Evolutionary conservation across 2,797 vertebrate genomes (phyloP).

Genomic region (Microhierax caerulescens): DNA sequence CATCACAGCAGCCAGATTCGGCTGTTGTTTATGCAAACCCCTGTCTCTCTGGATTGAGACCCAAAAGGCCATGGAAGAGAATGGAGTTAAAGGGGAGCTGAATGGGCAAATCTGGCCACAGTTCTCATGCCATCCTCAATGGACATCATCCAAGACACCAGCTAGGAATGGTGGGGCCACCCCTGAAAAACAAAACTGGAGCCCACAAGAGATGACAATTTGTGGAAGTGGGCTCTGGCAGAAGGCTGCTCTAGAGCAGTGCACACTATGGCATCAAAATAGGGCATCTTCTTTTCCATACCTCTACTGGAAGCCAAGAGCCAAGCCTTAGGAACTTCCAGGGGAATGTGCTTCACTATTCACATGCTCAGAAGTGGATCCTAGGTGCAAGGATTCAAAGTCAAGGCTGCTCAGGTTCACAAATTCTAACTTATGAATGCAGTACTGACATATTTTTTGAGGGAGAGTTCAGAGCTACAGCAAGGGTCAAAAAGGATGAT

Average conservation of each 20-base stretch:
- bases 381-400: background rate
- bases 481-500: background rate
- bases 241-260: background rate
- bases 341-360: background rate
- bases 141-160: accelerated
- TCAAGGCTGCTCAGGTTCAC: background rate
- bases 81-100: background rate
- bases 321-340: background rate
- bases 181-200: background rate
- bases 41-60: background rate
- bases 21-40: background rate
- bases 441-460: background rate
- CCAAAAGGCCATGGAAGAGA: background rate
- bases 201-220: background rate
- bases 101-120: background rate
- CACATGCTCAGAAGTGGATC: background rate
- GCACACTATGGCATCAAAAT: background rate
- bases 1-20: background rate
- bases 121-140: background rate
- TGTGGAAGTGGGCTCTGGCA: background rate
- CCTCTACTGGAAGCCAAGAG: background rate
- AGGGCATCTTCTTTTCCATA: background rate
- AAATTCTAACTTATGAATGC: background rate
- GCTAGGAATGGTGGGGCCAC: background rate
- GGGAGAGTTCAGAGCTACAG: background rate